phyloP scores from a whole-genome alignment of 2,888 invertebrate species.

The Phorcus lineatus region DNA sequence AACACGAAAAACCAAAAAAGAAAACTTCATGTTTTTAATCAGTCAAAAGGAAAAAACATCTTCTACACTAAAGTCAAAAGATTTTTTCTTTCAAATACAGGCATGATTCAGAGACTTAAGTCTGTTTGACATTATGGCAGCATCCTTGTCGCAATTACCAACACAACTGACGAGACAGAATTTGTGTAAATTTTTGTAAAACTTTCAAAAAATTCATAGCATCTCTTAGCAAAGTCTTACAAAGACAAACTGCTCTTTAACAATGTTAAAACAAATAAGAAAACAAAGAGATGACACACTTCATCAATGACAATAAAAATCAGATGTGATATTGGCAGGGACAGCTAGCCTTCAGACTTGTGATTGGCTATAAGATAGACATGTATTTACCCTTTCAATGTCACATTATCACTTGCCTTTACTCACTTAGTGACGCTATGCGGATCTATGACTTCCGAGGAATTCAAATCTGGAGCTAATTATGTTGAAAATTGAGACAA shows the following conservation, averaged over 20 bases:
- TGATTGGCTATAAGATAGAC: neutral
- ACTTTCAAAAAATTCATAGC: too few species aligned
- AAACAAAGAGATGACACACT: neutral
- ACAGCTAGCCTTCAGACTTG: neutral
- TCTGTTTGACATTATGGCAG: too few species aligned
- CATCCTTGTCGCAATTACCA: too few species aligned
- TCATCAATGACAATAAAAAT: neutral
- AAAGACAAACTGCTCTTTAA: neutral
- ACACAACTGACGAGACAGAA: too few species aligned
- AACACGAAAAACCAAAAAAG: too few species aligned
- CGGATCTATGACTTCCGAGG: neutral
- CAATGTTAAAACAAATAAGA: neutral
- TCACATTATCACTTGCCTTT: neutral
- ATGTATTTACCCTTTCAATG: neutral
- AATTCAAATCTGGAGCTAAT: neutral
- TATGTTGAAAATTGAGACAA: constrained; percentile 3
- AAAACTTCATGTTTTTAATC: too few species aligned
- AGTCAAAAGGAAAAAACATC: too few species aligned
- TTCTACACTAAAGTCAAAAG: too few species aligned
- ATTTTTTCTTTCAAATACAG: too few species aligned
- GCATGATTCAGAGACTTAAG: too few species aligned
- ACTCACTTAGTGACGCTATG: constrained; percentile 14
- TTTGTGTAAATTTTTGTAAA: too few species aligned
- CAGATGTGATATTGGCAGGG: neutral
- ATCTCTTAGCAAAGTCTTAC: too few species aligned